Evolutionary conservation across 2,888 invertebrate species (phyloP), one percentile per base, ranked within the genome.

Genomic region (Apodemia zela): DNA sequence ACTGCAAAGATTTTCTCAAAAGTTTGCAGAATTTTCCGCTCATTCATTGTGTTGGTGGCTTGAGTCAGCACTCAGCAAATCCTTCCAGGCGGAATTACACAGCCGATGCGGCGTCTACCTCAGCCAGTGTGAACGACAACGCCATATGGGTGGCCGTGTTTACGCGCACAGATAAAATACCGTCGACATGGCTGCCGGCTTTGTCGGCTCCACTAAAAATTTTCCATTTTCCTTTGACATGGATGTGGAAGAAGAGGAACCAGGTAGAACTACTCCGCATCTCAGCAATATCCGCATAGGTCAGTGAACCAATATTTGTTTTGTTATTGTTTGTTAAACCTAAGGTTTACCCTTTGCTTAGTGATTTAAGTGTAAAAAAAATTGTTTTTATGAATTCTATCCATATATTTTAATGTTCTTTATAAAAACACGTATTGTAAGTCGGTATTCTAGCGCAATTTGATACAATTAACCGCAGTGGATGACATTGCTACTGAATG

Each of bases 181-280:
- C 54, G 62, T 61, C 61, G 74, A 71, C 71, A 91, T 91, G 91
- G 85, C 90, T 66, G 78, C 82, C 71, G 84, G 85, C 65, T 90
- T 84, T 72, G 92, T 92, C 59, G 92, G 92, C 49, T 90, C 92
- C 64, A 92, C 92, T 51, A 91, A 87, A 73, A 89, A 69, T 71
- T 92, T 92, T 71, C 92, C 92, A 2, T 92, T 92, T 71, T 90
- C 92, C 62, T 92, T 92, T 75, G 92, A 92, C 70, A 77, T 85
- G 17, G 89, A 92, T 65, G 79, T 91, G 0, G 92, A 91, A 59
- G 89, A 88, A 33, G 84, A 84, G 57, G 83, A 84, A 5, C 72
- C 76, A 2, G 82, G 77, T 0, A 71, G 85, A 47, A 75, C 67
- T 54, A 86, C 87, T 2, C 84, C 87, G 10, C 87, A 76, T 64